Evolutionary conservation across 1,140 invertebrate genomes (phyloP), one percentile per base, ranked within the genome.

Genomic region (Lethrus apterus): DNA sequence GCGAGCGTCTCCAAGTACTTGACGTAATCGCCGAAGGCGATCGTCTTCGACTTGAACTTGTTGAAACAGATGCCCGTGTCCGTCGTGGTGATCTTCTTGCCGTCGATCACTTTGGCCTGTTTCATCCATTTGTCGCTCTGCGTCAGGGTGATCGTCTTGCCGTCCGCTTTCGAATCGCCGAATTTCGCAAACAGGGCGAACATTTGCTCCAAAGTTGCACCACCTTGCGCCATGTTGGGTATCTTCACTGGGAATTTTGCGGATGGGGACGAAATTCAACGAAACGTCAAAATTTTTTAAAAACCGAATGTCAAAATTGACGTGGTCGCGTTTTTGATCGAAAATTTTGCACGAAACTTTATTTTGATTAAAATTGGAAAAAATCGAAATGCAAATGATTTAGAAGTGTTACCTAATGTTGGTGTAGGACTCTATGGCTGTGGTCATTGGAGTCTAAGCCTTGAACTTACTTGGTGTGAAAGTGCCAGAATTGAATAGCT

Each of bases 121-220:
- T 93, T 93, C 80, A 94, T 86, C 90, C 91, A 94, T 66, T 93
- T 93, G 66, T 94, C 90, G 58, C 86, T 87, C 63, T 93, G 89
- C 14, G 84, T 86, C 1, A 93, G 67, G 0, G 89, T 92, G 36
- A 93, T 87, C 14, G 77, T 72, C 64, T 86, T 90, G 4, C 91
- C 91, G 58, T 90, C 86, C 7, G 84, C 85, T 58, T 89, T 91
- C 1, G 75, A 73, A 61, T 93, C 88, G 1, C 91, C 91, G 59
- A 93, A 93, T 69, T 90, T 90, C 2, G 86, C 81, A 62, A 92
- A 93, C 10, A 71, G 10, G 74, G 76, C 47, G 40, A 62, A 62
- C 44, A 58, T 55, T 23, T 50, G 46, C 34, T 60, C 44, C 21
- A 63, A 52, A 10, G 48, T 40, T 10, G 49, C 13, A 11, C 8